Base-by-base conservation (phyloP, 1,140 invertebrate genomes). In the Trigoniulus corallinus region DNA sequence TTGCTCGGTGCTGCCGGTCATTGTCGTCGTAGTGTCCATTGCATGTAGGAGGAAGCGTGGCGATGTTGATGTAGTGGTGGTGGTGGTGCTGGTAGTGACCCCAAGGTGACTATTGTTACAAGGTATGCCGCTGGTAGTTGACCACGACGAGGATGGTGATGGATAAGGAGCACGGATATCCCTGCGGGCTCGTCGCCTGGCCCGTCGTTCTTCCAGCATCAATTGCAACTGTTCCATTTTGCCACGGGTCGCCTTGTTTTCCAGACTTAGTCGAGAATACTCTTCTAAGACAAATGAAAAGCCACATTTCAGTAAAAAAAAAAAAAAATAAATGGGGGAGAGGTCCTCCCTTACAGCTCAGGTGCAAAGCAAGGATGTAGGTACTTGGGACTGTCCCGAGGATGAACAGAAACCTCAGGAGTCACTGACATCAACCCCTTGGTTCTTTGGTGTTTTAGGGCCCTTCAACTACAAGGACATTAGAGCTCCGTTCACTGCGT, bases 141-240 rank as follows among this genome's bases (percentile, higher is more conserved):
- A 52, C 53, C 58, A 53, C 21, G 55, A 49, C 59, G 86, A 87
- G 1, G 83, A 83, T 10, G 78, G 15, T 34, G 29, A 34, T 15
- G 29, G 7, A 34, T 34, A 34, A 7, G 29, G 29, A 34, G 29
- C 67, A 55, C 82, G 79, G 3, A 69, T 70, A 47, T 84, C 73
- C 57, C 86, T 79, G 51, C 85, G 74, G 3, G 82, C 84, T 62
- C 80, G 78, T 27, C 86, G 75, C 49, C 82, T 74, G 52, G 84
- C 81, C 48, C 85, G 78, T 57, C 82, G 76, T 62, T 91, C 84
- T 57, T 87, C 84, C 83, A 93, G 84, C 26, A 91, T 83, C 22
- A 85, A 70, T 52, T 84, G 77, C 15, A 92, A 68, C 48, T 84
- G 81, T 60, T 86, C 80, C 66, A 91, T 74, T 65, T 92, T 93